Conservation (phyloP, 2,113 vertebrate species). For the Dromaius novaehollandiae region DNA sequence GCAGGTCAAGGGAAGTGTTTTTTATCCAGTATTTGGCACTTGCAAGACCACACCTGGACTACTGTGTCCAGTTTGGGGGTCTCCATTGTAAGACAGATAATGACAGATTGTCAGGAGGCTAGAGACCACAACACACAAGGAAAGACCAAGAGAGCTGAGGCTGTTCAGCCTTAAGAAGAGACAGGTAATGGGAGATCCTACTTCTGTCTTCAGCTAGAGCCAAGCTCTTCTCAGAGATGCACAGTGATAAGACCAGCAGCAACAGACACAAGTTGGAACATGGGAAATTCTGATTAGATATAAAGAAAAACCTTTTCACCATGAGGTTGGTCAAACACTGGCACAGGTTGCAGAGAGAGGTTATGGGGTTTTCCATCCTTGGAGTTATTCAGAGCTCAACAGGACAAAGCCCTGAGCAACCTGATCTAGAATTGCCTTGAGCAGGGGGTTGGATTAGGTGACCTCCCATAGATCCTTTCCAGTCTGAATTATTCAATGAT, state of each 20-base stretch:
- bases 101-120: neutral
- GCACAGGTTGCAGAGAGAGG: neutral
- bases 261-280: neutral
- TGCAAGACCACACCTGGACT: neutral
- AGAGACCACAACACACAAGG: neutral
- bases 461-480: neutral
- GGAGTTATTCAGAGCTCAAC: neutral
- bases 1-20: neutral
- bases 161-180: neutral
- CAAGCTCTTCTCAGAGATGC: neutral
- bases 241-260: neutral
- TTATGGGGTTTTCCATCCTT: neutral
- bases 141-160: neutral
- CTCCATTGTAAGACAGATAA: neutral
- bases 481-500: neutral
- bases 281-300: neutral
- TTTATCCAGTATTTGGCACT: too few species aligned
- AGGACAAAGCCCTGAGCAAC: neutral
- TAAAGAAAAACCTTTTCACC: neutral
- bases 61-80: neutral
- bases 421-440: neutral
- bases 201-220: neutral
- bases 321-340: neutral
- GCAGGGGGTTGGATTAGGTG: neutral
- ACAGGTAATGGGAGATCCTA: neutral